phyloP scores from a whole-genome alignment of 2,113 vertebrate genomes.

The Trichechus manatus region DNA sequence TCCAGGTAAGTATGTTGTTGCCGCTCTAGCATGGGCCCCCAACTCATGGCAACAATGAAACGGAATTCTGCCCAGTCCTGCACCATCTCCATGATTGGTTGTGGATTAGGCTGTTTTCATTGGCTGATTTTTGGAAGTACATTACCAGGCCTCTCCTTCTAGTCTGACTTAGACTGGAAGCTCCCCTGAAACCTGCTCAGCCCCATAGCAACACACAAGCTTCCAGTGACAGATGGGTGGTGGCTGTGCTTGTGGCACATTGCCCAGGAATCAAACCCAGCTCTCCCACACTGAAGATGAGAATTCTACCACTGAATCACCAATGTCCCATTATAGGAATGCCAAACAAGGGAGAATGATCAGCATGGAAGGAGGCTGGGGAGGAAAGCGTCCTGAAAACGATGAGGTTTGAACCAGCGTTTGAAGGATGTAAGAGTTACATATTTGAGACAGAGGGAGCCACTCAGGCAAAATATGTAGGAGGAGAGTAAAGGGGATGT shows the following conservation, averaged over 20 bases:
- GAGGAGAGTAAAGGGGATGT: neutral
- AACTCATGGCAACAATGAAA: neutral
- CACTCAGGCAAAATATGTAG: neutral
- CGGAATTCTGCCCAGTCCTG: neutral
- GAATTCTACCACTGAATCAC: neutral
- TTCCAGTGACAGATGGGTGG: neutral
- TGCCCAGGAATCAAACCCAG: neutral
- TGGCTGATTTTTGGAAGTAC: neutral
- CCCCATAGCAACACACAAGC: neutral
- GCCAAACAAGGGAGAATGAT: neutral
- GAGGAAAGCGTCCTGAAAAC: neutral
- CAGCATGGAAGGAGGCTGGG: neutral
- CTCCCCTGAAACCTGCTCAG: neutral
- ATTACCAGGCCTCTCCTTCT: neutral
- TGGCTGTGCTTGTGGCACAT: neutral
- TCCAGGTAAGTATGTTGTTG: neutral
- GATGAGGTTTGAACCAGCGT: neutral
- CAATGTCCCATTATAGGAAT: neutral
- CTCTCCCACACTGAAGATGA: neutral
- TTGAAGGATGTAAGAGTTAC: neutral
- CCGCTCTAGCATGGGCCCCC: neutral
- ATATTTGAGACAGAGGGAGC: neutral
- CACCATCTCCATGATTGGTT: neutral
- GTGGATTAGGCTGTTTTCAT: neutral
- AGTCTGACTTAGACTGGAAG: neutral